Conservation (phyloP, 2,888 invertebrate genomes). For the Linnaemya vulpina region DNA sequence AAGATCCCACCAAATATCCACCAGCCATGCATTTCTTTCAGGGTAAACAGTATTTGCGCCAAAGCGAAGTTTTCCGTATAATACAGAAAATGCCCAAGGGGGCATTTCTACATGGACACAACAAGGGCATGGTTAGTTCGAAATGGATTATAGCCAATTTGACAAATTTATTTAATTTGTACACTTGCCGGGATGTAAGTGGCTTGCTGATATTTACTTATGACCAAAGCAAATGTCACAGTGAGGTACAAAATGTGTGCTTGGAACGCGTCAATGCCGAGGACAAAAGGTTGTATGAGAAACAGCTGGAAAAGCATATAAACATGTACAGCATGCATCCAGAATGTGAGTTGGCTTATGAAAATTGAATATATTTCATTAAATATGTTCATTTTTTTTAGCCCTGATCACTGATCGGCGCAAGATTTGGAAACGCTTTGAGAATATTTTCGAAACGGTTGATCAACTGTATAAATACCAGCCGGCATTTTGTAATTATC, state of each 20-base stretch:
- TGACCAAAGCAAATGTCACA: constrained; percentile 78
- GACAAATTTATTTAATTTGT: constrained; percentile 83
- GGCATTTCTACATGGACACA: constrained; percentile 85
- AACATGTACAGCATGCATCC: constrained; percentile 85
- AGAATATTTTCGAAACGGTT: constrained; percentile 83
- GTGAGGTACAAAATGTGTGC: constrained; percentile 82
- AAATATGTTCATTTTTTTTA: too few relatives aligned
- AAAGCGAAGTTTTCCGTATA: constrained; percentile 85
- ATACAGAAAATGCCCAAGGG: constrained; percentile 86
- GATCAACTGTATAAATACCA: constrained; percentile 84
- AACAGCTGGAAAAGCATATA: constrained; percentile 84
- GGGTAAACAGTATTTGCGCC: constrained; percentile 84
- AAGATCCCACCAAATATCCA: constrained; percentile 83
- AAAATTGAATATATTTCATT: not conserved
- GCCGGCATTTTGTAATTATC: constrained; percentile 85
- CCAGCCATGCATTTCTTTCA: constrained; percentile 85
- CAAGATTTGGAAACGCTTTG: constrained; percentile 85
- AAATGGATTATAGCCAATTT: constrained; percentile 84
- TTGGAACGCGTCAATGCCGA: constrained; percentile 83
- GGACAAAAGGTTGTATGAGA: constrained; percentile 84
- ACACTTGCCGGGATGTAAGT: constrained; percentile 80
- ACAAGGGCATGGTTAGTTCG: constrained; percentile 84
- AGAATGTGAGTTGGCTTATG: constrained; percentile 78
- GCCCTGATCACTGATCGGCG: constrained; percentile 80
- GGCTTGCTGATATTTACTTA: constrained; percentile 82